phyloP scores from a whole-genome alignment of 2,113 vertebrate species.

The Cheirogaleus medius region DNA sequence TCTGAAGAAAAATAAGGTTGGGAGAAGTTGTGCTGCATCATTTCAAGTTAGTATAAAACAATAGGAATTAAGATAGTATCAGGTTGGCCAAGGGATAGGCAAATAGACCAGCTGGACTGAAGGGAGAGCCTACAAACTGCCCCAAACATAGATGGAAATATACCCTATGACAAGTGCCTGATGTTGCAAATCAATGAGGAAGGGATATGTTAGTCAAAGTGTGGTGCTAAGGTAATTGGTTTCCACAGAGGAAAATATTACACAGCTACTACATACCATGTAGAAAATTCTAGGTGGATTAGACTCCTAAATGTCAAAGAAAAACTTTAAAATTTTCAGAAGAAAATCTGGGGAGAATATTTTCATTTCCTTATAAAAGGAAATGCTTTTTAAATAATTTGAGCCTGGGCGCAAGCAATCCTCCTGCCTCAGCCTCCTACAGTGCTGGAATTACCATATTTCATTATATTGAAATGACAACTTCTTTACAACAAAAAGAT shows the following conservation, averaged over 20 bases:
- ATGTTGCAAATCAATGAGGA: background rate
- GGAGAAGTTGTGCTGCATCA: background rate
- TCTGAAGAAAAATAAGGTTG: background rate
- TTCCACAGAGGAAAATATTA: background rate
- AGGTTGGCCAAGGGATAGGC: too few species aligned
- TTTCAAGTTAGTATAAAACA: background rate
- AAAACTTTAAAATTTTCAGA: background rate
- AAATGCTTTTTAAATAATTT: background rate
- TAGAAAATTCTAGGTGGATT: background rate
- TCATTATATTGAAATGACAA: constrained; percentile 12
- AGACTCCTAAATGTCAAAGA: background rate
- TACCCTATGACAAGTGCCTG: background rate
- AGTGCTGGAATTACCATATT: background rate
- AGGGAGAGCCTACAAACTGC: background rate
- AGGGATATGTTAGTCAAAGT: background rate
- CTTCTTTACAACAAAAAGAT: background rate
- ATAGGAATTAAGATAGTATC: background rate
- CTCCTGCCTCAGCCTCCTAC: too few species aligned
- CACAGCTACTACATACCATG: background rate
- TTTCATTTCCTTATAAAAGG: background rate
- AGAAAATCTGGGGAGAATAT: background rate
- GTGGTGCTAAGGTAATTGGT: background rate
- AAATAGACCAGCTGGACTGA: background rate
- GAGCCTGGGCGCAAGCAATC: too few species aligned
- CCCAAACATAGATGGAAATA: background rate